Evolutionary conservation across 2,797 vertebrate genomes (phyloP).

Genomic region (Arctocebus calabarensis): DNA sequence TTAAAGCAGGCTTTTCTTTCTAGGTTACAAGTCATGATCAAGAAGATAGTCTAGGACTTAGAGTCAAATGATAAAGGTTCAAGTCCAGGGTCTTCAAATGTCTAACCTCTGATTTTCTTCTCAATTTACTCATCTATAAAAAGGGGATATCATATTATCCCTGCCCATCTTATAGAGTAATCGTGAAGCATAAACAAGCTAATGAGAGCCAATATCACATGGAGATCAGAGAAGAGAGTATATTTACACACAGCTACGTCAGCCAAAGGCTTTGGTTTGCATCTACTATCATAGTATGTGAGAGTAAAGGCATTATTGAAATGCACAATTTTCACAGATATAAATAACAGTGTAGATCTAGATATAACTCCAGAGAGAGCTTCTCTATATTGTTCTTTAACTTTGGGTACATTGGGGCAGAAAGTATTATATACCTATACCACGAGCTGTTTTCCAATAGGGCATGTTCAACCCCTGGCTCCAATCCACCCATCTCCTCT

Average conservation of each 20-base stretch:
- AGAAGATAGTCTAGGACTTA: neutral
- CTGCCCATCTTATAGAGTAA: neutral
- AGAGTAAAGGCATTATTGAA: constrained; percentile 25
- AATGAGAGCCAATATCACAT: neutral
- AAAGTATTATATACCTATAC: neutral
- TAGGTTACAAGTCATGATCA: neutral
- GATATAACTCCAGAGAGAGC: neutral
- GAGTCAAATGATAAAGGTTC: neutral
- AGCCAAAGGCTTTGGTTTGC: neutral
- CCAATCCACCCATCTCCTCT: neutral
- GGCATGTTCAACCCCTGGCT: neutral
- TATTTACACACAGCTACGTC: no score
- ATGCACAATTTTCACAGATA: neutral
- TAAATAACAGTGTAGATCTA: neutral
- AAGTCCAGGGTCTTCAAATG: neutral
- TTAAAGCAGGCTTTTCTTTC: neutral
- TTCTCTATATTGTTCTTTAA: neutral
- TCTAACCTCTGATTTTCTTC: neutral
- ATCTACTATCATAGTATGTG: neutral
- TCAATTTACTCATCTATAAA: neutral
- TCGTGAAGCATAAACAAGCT: neutral
- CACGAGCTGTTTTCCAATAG: neutral
- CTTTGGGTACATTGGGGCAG: neutral
- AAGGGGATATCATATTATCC: neutral
- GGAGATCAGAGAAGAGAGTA: neutral